A percentile compares a stretch with the other conserved stretches of the same genome.
phyloP scores from a whole-genome alignment of 2,113 vertebrate genomes.

The Ceratotherium simum region DNA sequence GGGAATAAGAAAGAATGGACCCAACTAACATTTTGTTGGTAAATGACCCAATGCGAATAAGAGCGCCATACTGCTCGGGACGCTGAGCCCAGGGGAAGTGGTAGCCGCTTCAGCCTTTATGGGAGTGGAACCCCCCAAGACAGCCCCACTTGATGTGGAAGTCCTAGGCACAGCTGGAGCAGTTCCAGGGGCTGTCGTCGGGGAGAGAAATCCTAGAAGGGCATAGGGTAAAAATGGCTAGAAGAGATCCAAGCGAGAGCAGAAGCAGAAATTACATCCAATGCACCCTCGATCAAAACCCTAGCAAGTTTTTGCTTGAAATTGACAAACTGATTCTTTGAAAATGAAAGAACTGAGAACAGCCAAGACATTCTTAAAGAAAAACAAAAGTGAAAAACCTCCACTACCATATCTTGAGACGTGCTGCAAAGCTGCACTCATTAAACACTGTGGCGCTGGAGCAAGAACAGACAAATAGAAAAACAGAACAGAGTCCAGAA shows the following conservation, averaged over 20 bases:
- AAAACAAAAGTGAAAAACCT: neutral
- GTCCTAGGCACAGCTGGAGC: neutral
- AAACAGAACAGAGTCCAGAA: neutral
- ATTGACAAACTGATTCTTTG: neutral
- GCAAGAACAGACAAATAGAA: neutral
- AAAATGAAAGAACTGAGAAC: neutral
- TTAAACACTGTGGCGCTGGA: neutral
- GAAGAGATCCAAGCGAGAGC: neutral
- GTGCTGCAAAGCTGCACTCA: neutral
- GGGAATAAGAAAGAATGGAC: neutral
- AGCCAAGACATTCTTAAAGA: neutral
- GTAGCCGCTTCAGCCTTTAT: neutral
- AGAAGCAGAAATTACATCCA: neutral
- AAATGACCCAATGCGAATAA: neutral
- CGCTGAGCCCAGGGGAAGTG: neutral
- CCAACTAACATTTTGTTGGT: neutral
- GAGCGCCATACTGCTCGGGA: neutral
- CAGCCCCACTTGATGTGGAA: neutral
- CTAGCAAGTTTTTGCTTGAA: neutral
- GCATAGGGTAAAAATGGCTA: neutral
- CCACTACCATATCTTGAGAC: neutral
- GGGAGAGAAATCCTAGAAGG: neutral
- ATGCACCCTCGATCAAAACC: neutral
- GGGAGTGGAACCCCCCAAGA: neutral
- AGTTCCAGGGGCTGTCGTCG: neutral